Evolutionary conservation across 2,113 vertebrate genomes (phyloP).

Genomic region (Antigone vipio): DNA sequence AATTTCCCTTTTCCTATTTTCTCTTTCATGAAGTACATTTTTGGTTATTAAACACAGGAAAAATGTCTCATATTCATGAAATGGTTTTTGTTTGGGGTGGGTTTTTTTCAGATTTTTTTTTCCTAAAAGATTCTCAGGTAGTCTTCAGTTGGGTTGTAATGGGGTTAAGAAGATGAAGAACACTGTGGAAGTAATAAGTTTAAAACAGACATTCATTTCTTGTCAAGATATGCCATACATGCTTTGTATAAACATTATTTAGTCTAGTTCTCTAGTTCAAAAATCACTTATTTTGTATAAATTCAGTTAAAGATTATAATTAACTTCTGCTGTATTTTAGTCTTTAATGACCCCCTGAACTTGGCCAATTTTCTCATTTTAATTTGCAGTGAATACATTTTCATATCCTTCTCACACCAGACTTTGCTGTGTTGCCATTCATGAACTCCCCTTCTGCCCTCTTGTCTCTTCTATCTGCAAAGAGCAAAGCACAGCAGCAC

Average conservation of each 20-base stretch:
- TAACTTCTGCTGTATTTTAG: not conserved
- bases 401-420: not conserved
- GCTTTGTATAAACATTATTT: not conserved
- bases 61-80: not conserved
- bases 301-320: not conserved
- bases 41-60: not conserved
- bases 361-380: not conserved
- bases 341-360: not conserved
- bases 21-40: not conserved
- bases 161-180: not conserved
- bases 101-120: not conserved
- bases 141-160: not conserved
- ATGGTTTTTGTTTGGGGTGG: rapidly evolving
- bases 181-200: not conserved
- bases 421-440: not conserved
- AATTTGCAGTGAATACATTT: not conserved
- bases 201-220: not conserved
- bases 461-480: not conserved
- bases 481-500: not conserved
- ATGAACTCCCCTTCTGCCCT: not conserved
- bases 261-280: not conserved
- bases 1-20: not conserved
- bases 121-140: not conserved
- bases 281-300: not conserved
- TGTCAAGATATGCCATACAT: rapidly evolving